These are phyloP conservation scores for Tenthredo notha DNA, from an alignment of 2,888 invertebrate species.

Conservation along the genomic window DNA sequence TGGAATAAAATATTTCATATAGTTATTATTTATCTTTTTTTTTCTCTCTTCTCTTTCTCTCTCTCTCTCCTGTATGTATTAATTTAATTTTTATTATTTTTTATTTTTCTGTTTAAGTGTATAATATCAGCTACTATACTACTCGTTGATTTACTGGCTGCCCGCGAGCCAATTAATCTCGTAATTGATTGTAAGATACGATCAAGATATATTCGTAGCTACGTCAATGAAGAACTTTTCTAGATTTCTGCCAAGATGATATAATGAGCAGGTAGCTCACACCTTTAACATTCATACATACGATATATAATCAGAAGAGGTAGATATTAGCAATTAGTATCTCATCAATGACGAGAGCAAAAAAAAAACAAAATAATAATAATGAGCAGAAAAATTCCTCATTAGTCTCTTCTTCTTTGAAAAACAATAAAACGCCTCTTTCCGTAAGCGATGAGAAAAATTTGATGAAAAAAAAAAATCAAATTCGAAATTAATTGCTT, in stretches of 20 bases:
- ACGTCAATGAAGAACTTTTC: neutral
- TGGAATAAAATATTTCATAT: too few species aligned
- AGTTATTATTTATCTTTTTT: neutral
- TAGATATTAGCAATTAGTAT: neutral
- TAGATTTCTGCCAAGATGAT: neutral
- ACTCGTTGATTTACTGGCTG: constrained; percentile 32
- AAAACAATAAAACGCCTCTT: neutral
- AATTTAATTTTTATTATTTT: neutral
- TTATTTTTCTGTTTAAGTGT: neutral
- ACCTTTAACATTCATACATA: neutral
- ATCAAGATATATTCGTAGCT: constrained; percentile 12
- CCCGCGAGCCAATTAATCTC: constrained; percentile 39
- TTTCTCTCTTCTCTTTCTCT: neutral
- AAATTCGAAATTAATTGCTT: neutral
- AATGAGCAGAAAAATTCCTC: neutral
- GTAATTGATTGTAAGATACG: constrained; percentile 38
- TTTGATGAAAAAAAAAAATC: neutral
- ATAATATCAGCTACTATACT: constrained; percentile 11
- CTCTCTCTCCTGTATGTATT: neutral
- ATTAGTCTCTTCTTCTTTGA: neutral
- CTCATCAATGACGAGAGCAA: neutral
- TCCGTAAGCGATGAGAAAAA: neutral
- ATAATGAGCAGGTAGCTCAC: neutral
- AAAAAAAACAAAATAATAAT: neutral
- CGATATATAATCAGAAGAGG: neutral